phyloP scores from a whole-genome alignment of 2,888 invertebrate species.

The Drosophila rubida region DNA sequence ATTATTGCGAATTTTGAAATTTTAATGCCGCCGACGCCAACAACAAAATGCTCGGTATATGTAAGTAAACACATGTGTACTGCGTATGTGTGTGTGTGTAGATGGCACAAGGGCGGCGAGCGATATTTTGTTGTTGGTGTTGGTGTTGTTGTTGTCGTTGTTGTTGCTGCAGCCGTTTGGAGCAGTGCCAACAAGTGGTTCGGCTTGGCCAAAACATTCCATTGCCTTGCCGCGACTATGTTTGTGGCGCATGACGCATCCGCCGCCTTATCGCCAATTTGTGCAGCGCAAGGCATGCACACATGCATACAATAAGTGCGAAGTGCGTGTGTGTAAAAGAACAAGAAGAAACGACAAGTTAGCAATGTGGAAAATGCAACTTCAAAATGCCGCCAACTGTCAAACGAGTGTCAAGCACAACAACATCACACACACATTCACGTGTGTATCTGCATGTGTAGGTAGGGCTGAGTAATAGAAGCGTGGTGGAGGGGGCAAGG shows the following conservation, averaged over 20 bases:
- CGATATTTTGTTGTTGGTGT: conserved; percentile 47
- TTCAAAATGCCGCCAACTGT: conserved; percentile 54
- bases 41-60: conserved; percentile 26
- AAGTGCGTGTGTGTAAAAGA: conserved; percentile 10
- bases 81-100: conserved; percentile 2
- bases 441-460: neutral
- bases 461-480: conserved; percentile 1
- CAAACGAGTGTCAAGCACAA: conserved; percentile 38
- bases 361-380: conserved; percentile 50
- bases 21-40: conserved; percentile 33
- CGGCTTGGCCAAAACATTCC: conserved; percentile 60
- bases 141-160: conserved; percentile 38
- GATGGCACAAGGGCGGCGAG: conserved; percentile 53
- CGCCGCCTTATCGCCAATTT: conserved; percentile 46
- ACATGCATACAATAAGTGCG: neutral
- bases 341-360: conserved; percentile 37
- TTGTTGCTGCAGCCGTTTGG: conserved; percentile 44
- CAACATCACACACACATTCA: conserved; percentile 9
- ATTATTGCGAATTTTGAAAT: conserved; percentile 50
- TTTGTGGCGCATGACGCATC: conserved; percentile 58
- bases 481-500: neutral
- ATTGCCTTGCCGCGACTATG: conserved; percentile 53
- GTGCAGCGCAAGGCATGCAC: conserved; percentile 7
- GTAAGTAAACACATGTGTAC: conserved; percentile 4
- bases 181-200: conserved; percentile 78